phyloP scores from a whole-genome alignment of 2,888 invertebrate genomes.

The Mesorhabditis belari region DNA sequence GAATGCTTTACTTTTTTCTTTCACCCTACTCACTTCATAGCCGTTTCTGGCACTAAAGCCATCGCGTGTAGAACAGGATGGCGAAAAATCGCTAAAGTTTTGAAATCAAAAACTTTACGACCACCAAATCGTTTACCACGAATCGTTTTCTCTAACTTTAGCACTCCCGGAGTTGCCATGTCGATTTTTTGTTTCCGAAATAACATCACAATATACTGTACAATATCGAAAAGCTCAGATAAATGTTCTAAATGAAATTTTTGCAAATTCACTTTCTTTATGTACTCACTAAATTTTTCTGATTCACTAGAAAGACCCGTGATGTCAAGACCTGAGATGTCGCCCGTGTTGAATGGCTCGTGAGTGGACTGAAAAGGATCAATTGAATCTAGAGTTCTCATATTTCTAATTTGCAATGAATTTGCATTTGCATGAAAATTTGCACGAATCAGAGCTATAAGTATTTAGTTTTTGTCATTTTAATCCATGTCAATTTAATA shows the following conservation, averaged over 20 bases:
- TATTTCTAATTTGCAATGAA: no score
- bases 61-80: conserved; percentile 27
- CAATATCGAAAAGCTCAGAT: background rate
- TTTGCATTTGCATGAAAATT: no score
- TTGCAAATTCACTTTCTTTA: no score
- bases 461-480: no score
- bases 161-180: background rate
- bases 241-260: no score
- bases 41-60: conserved; percentile 29
- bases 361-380: background rate
- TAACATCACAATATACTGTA: background rate
- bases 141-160: background rate
- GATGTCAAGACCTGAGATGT: background rate
- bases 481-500: no score
- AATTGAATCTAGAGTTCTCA: no score
- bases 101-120: no score
- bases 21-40: conserved; percentile 26
- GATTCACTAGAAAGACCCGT: background rate
- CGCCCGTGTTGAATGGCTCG: background rate
- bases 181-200: background rate
- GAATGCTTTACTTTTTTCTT: no score
- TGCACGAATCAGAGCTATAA: no score
- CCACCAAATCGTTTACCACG: background rate
- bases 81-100: conserved; percentile 25
- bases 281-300: background rate